phyloP scores from a whole-genome alignment of 2,888 invertebrate genomes.

The Agonopterix heracliana region DNA sequence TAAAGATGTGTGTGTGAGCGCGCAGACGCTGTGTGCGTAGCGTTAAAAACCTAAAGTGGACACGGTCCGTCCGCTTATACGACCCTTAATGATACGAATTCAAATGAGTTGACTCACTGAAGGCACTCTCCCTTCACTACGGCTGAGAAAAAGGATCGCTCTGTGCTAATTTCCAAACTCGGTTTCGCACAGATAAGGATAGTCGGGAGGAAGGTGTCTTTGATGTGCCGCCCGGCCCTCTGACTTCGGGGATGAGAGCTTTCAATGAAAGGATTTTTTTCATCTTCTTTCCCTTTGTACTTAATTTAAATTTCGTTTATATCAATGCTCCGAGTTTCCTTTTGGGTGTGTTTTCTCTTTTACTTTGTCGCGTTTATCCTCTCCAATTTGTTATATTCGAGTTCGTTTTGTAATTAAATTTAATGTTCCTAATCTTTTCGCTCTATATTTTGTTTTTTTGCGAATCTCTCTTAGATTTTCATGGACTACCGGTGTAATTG shows the following conservation, averaged over 20 bases:
- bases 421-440: constrained; percentile 71
- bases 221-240: constrained; percentile 73
- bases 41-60: too few relatives aligned
- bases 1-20: too few relatives aligned
- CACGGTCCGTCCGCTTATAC: too few relatives aligned
- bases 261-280: constrained; percentile 77
- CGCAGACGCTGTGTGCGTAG: too few relatives aligned
- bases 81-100: too few relatives aligned
- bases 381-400: constrained; percentile 74
- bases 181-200: constrained; percentile 71
- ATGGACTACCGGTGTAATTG: constrained; percentile 63
- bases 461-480: constrained; percentile 10
- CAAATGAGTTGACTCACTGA: not conserved
- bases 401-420: constrained; percentile 74
- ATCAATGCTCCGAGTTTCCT: constrained; percentile 75
- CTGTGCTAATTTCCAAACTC: constrained; percentile 71
- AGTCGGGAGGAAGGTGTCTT: constrained; percentile 61
- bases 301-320: constrained; percentile 78
- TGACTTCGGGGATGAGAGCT: constrained; percentile 72
- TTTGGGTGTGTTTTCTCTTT: constrained; percentile 74
- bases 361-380: constrained; percentile 76
- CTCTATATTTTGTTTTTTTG: constrained; percentile 34
- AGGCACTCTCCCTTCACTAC: too few relatives aligned
- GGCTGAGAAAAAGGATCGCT: not conserved
- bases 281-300: constrained; percentile 75